phyloP scores from a whole-genome alignment of 2,113 vertebrate genomes.

The Gymnarchus niloticus region DNA sequence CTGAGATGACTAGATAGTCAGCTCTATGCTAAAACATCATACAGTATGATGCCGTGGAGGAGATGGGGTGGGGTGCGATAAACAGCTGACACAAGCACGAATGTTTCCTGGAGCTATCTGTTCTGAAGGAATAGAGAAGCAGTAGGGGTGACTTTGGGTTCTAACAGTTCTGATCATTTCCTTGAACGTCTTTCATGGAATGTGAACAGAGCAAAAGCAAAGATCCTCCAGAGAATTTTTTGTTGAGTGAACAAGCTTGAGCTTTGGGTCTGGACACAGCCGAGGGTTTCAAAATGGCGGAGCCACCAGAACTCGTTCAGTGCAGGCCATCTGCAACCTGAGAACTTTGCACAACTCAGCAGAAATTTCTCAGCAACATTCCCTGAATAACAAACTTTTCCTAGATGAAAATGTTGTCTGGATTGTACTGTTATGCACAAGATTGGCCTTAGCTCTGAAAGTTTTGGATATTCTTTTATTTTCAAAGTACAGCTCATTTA shows the following conservation, averaged over 20 bases:
- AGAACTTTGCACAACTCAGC: background rate
- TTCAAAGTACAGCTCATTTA: too few species aligned
- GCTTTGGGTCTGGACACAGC: background rate
- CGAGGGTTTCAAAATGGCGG: background rate
- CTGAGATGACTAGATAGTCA: too few species aligned
- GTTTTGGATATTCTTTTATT: too few species aligned
- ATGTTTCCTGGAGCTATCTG: too few species aligned
- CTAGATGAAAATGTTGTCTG: too few species aligned
- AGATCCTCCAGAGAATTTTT: background rate
- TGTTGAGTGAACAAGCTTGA: background rate
- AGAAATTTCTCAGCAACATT: background rate
- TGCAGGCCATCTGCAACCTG: too few species aligned
- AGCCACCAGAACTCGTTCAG: too few species aligned
- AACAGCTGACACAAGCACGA: background rate
- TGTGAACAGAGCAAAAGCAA: background rate
- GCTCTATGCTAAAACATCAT: too few species aligned
- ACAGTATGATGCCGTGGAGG: too few species aligned
- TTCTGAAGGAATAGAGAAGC: background rate
- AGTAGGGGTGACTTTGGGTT: background rate
- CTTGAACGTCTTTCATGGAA: background rate
- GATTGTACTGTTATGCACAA: too few species aligned
- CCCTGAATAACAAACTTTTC: background rate
- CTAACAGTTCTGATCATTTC: background rate
- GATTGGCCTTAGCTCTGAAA: too few species aligned
- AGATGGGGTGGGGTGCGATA: background rate